Base-by-base conservation (phyloP, 2,113 vertebrate species). In the Triplophysa dalaica region DNA sequence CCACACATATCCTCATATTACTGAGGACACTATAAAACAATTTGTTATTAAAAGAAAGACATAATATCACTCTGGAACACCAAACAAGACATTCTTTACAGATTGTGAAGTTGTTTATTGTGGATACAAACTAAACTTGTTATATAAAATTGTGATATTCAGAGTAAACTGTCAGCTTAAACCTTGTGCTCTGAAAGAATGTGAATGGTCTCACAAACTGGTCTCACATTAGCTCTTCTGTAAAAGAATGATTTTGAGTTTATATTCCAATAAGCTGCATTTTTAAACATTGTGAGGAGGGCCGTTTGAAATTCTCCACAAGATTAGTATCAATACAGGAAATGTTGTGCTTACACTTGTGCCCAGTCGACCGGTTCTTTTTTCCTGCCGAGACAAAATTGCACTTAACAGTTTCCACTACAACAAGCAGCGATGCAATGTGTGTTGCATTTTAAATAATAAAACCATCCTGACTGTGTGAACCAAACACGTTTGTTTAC, bases 221-320 rank as follows among this genome's bases (percentile, higher is more conserved):
- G 24, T 70, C 68, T 70, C 24, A 29, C 48, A 52, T 52, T 54
- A 70, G 67, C 13, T 14, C 67, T 70, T 58, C 75, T 65, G 58
- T 24, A 69, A 16, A 63, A 43, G 21, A 69, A 17, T 69, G 29
- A 43, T 12, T 61, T 58, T 17, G 70, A 68, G 21, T 48, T 52
- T 21, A 62, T 22, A 67, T 60, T 29, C 26, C 26, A 24, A 24
- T 69, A 48, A 65, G 61, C 8, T 41, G 45, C 54, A 16, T 50
- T 63, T 73, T 45, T 65, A 75, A 45, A 26, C 73, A 56, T 19
- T 38, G 33, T 38, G 6, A 38, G 33, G 33, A 56, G 17, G 16
- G 26, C 52, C 29, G 16, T 70, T 29, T 16, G 29, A 19, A 41
- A 61, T 22, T 6, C 62, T 45, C 14, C 11, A 14, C n/a, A 58